Evolutionary conservation across 2,888 invertebrate species (phyloP).

Genomic region (Balanococcus diminutus): DNA sequence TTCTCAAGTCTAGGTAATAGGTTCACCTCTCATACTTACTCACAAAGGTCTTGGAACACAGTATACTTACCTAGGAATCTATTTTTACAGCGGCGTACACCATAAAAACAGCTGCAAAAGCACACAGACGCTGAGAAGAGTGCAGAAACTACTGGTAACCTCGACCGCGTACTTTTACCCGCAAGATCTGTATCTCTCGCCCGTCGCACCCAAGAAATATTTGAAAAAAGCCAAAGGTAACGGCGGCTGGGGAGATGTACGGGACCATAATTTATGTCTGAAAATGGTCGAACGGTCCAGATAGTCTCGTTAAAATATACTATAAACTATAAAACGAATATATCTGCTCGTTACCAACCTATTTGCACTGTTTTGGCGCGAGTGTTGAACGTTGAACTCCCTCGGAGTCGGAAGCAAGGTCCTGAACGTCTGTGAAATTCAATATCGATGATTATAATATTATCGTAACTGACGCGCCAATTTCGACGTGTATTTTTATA

Average conservation of each 20-base stretch:
- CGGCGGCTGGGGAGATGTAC: slow-evolving; percentile 96
- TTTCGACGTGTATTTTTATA: not conserved
- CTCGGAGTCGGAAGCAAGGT: not conserved
- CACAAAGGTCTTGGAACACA: too few relatives aligned
- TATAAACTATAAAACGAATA: not conserved
- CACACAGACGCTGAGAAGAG: slow-evolving; percentile 81
- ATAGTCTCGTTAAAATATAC: not conserved
- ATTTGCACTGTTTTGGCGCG: not conserved
- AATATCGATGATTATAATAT: not conserved
- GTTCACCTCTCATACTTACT: too few relatives aligned
- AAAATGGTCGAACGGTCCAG: slow-evolving; percentile 58
- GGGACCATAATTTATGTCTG: slow-evolving; percentile 71
- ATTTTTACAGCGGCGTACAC: slow-evolving; percentile 81
- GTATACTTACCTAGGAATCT: too few relatives aligned
- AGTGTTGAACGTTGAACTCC: not conserved
- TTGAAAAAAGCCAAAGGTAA: slow-evolving; percentile 82
- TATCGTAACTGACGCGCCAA: not conserved
- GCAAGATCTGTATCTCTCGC: slow-evolving; percentile 70
- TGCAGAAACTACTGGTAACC: slow-evolving; percentile 76
- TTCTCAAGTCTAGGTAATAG: too few relatives aligned
- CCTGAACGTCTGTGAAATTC: not conserved
- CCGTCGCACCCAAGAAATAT: slow-evolving; percentile 73
- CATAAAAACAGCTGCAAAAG: slow-evolving; percentile 93
- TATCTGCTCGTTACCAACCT: not conserved
- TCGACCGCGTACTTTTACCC: slow-evolving; percentile 77